Percentiles rank a stretch among this genome's conserved stretches.
phyloP scores from a whole-genome alignment of 2,797 vertebrate species.

The Artibeus jamaicensis region DNA sequence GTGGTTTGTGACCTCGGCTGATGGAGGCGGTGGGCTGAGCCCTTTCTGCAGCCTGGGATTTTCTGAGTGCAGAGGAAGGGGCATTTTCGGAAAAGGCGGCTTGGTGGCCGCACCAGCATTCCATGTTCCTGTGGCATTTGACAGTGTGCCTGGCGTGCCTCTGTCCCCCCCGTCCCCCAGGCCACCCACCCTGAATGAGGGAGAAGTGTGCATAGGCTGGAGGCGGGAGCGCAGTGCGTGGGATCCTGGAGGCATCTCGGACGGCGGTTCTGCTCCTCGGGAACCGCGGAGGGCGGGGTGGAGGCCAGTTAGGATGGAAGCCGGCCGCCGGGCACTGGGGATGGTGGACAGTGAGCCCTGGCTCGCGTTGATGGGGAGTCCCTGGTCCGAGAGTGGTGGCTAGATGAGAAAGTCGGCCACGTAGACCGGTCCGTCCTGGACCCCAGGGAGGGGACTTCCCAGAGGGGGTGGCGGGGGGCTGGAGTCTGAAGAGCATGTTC shows the following conservation, averaged over 20 bases:
- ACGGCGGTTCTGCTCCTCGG: background rate
- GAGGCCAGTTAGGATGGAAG: accelerated
- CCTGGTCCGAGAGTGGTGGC: accelerated
- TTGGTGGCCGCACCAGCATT: background rate
- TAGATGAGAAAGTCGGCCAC: accelerated
- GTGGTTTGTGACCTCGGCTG: background rate
- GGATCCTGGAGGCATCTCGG: background rate
- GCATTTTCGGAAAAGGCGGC: accelerated
- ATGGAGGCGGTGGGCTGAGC: background rate
- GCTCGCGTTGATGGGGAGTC: background rate
- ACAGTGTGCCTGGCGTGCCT: background rate
- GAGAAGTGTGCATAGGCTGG: background rate
- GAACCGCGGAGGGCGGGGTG: background rate
- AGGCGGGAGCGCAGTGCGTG: too few species aligned
- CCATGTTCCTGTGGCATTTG: background rate
- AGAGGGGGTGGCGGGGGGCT: background rate
- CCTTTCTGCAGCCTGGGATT: background rate
- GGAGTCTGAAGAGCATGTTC: background rate
- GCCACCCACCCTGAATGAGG: background rate
- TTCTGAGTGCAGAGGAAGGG: background rate
- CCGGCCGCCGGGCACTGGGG: background rate
- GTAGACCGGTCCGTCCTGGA: accelerated
- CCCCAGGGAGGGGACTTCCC: background rate
- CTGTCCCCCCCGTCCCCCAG: too few species aligned
- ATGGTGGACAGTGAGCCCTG: accelerated